Evolutionary conservation across 2,113 vertebrate species (phyloP).

Genomic region (Halcyon malimbica): DNA sequence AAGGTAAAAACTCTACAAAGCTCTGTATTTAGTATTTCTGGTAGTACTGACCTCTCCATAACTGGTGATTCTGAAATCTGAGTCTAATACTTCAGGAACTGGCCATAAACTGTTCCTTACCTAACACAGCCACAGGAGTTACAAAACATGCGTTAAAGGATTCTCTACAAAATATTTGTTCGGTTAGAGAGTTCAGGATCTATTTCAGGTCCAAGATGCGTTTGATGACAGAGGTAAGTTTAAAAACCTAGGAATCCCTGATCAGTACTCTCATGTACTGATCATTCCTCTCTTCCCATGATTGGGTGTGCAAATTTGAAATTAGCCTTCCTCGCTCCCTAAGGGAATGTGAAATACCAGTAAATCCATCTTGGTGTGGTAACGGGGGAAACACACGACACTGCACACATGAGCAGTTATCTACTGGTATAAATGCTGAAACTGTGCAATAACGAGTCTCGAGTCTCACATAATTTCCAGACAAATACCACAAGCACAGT

Average conservation of each 20-base stretch:
- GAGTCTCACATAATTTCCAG: background rate
- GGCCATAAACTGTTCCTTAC: background rate
- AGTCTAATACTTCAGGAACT: background rate
- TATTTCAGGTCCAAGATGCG: background rate
- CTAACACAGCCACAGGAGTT: background rate
- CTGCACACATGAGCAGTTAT: background rate
- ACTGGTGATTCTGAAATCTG: background rate
- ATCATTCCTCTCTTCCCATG: background rate
- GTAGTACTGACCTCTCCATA: background rate
- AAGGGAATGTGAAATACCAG: background rate
- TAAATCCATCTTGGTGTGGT: background rate
- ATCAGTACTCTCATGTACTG: background rate
- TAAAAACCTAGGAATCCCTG: background rate
- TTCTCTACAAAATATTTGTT: background rate
- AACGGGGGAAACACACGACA: background rate
- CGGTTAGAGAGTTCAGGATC: background rate
- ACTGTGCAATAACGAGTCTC: background rate
- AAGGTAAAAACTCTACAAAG: background rate
- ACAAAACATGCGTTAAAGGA: background rate
- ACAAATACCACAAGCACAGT: background rate
- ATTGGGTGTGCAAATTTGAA: background rate
- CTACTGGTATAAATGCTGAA: background rate
- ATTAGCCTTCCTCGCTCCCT: background rate
- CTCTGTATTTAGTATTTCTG: background rate
- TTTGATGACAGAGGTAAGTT: background rate